Conservation (phyloP, 2,888 invertebrate species). For the Parnassius mnemosyne region DNA sequence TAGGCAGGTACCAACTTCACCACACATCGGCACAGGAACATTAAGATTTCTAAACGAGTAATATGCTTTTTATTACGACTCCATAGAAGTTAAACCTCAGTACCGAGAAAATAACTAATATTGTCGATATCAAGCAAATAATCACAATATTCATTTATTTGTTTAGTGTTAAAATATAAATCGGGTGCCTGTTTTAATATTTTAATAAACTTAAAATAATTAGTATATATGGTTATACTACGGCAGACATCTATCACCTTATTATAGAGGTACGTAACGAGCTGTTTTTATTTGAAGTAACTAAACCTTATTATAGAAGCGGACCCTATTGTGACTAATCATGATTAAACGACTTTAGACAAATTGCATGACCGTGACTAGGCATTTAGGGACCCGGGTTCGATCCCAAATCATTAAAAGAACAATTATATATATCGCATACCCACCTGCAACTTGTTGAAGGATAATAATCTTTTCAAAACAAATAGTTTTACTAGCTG, state of each 20-base stretch:
- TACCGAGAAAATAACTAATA: not conserved
- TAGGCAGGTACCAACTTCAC: constrained; percentile 70
- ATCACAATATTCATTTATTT: too few species aligned
- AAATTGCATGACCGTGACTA: constrained; percentile 80
- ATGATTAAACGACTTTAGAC: constrained; percentile 80
- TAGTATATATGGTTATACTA: too few species aligned
- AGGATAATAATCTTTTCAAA: constrained; percentile 75
- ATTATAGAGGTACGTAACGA: constrained; percentile 42
- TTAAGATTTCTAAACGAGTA: constrained; percentile 70
- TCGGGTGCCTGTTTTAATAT: too few species aligned
- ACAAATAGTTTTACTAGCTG: constrained; percentile 66
- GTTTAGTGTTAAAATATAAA: too few species aligned
- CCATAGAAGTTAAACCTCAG: constrained; percentile 37
- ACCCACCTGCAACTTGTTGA: constrained; percentile 76
- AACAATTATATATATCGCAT: constrained; percentile 79
- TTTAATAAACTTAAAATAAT: too few species aligned
- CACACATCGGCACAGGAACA: constrained; percentile 58
- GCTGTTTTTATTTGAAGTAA: constrained; percentile 61
- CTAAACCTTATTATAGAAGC: constrained; percentile 71
- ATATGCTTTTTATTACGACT: constrained; percentile 72
- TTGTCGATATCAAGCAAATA: not conserved
- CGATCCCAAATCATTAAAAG: constrained; percentile 78
- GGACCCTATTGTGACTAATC: constrained; percentile 78
- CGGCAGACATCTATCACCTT: constrained; percentile 15
- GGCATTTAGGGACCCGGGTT: constrained; percentile 67